A percentile compares a stretch with the other conserved stretches of the same genome.
Conservation (phyloP, 1,140 invertebrate genomes). For the Papilio glaucus region DNA sequence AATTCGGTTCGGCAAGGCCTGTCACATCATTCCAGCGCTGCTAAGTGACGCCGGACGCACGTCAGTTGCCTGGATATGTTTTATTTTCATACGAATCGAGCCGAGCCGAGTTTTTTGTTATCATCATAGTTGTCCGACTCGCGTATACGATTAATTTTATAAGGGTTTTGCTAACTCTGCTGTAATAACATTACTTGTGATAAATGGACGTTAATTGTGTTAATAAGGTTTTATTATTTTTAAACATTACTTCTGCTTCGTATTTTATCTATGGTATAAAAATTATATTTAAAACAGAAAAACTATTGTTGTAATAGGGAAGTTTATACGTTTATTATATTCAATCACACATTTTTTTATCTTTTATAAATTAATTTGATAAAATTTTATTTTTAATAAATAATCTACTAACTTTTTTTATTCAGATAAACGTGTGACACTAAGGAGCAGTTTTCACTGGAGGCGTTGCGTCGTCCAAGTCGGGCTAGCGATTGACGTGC, state of each 20-base stretch:
- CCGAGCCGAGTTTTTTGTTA: slow-evolving; percentile 75
- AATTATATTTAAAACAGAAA: too few species aligned
- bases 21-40: slow-evolving; percentile 82
- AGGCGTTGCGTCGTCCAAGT: slow-evolving; percentile 44
- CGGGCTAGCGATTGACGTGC: slow-evolving; percentile 72
- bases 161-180: slow-evolving; percentile 51
- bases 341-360: too few species aligned
- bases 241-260: not conserved
- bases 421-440: slow-evolving; percentile 54
- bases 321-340: too few species aligned
- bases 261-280: too few species aligned
- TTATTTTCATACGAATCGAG: slow-evolving; percentile 78
- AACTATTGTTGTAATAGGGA: too few species aligned
- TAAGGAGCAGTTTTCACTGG: slow-evolving; percentile 62
- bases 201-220: slow-evolving; percentile 8
- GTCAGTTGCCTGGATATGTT: slow-evolving; percentile 73
- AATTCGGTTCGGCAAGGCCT: slow-evolving; percentile 78
- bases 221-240: slow-evolving; percentile 11
- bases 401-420: slow-evolving; percentile 46
- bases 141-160: slow-evolving; percentile 69
- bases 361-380: slow-evolving; percentile 42
- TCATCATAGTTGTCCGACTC: slow-evolving; percentile 71
- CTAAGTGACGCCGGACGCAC: slow-evolving; percentile 82
- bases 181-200: slow-evolving; percentile 39
- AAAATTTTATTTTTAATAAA: slow-evolving; percentile 46